Evolutionary conservation across 2,888 invertebrate genomes (phyloP).

Genomic region (Hybos culiciformis): DNA sequence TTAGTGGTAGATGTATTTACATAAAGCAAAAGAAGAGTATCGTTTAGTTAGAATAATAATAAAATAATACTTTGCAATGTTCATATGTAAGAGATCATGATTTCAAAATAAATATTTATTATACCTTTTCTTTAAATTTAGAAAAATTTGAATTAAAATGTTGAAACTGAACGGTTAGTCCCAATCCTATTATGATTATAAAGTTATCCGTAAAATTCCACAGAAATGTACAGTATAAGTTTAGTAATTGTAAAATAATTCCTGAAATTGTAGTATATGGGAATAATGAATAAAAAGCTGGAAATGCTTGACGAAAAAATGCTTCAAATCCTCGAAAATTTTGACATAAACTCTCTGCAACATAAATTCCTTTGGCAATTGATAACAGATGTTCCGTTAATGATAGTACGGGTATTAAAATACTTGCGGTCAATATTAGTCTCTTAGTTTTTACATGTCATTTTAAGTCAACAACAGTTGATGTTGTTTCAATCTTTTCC

Average conservation of each 20-base stretch:
- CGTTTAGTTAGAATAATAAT: no score
- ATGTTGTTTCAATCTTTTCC: constrained; percentile 29
- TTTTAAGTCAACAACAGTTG: constrained; percentile 9
- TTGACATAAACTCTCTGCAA: constrained; percentile 26
- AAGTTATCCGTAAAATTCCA: constrained; percentile 58
- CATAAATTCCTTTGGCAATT: constrained; percentile 40
- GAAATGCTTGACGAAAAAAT: constrained; percentile 33
- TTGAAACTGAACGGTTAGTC: constrained; percentile 45
- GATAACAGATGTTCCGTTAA: constrained; percentile 41
- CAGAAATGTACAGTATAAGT: constrained; percentile 39
- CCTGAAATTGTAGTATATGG: constrained; percentile 39
- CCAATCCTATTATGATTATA: constrained; percentile 49
- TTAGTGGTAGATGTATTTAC: no score
- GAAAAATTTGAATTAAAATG: constrained; percentile 36
- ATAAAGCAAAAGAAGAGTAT: no score
- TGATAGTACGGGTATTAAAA: constrained; percentile 14
- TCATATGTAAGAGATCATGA: not conserved
- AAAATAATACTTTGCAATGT: no score
- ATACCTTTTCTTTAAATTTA: constrained; percentile 14
- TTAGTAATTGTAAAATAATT: constrained; percentile 31
- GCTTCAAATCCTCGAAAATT: constrained; percentile 22
- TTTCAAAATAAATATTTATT: not conserved
- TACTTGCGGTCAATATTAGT: constrained; percentile 10
- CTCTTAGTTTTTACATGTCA: constrained; percentile 10
- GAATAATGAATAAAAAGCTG: constrained; percentile 40